A percentile compares a stretch with the other conserved stretches of the same genome.
Evolutionary conservation across 2,797 vertebrate species (phyloP).

Genomic region (Huso huso): DNA sequence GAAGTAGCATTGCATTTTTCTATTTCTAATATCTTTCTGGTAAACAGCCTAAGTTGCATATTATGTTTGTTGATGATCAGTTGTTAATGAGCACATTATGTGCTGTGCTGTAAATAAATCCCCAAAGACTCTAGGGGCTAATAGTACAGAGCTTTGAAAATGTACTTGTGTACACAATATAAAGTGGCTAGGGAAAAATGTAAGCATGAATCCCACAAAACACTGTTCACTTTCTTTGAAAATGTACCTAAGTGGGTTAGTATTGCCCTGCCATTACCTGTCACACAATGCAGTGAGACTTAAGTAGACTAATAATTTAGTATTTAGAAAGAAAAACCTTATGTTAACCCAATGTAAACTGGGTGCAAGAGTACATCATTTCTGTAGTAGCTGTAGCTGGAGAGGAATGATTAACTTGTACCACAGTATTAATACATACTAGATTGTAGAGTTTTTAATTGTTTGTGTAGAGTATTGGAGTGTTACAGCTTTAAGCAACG

Average conservation of each 20-base stretch:
- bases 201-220: conserved; percentile 3
- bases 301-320: background rate
- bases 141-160: conserved; percentile 9
- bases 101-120: conserved; percentile 4
- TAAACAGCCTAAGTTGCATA: background rate
- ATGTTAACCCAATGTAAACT: conserved; percentile 1
- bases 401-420: too few relatives aligned
- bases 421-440: too few relatives aligned
- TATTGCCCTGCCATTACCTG: conserved; percentile 1
- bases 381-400: too few relatives aligned
- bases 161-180: conserved; percentile 7
- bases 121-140: conserved; percentile 1
- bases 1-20: too few relatives aligned
- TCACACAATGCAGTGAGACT: background rate
- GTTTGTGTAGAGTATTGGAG: too few relatives aligned
- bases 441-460: too few relatives aligned
- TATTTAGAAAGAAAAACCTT: background rate
- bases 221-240: conserved; percentile 3
- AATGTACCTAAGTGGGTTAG: conserved; percentile 7
- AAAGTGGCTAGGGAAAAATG: conserved; percentile 4
- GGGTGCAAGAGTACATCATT: too few relatives aligned
- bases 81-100: conserved; percentile 9
- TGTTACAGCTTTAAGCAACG: too few relatives aligned
- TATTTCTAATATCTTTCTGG: too few relatives aligned
- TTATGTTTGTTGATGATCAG: conserved; percentile 1